phyloP scores from a whole-genome alignment of 2,113 vertebrate species.

The Corythornis madagascariensis region DNA sequence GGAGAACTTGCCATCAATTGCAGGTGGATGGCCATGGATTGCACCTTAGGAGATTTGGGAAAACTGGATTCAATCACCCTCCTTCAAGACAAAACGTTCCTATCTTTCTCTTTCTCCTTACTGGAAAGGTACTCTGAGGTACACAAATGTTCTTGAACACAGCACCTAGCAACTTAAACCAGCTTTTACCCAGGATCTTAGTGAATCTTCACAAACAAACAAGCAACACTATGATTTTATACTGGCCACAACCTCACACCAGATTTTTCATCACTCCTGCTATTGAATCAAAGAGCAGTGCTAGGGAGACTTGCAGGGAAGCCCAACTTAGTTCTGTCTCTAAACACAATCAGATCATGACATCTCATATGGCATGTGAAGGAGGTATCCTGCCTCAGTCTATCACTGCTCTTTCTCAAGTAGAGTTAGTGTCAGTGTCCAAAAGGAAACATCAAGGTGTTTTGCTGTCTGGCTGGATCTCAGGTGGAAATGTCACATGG shows the following conservation, averaged over 20 bases:
- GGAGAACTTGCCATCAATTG: background rate
- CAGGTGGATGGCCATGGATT: background rate
- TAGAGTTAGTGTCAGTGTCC: background rate
- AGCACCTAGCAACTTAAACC: background rate
- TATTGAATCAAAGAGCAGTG: background rate
- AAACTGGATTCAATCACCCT: background rate
- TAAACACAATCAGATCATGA: background rate
- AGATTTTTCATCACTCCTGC: background rate
- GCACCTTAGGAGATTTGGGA: fast-evolving
- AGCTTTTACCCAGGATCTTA: background rate
- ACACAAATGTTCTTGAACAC: background rate
- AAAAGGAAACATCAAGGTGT: background rate
- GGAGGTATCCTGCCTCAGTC: background rate
- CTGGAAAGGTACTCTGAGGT: background rate
- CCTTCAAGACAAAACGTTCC: background rate
- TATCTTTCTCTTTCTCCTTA: background rate
- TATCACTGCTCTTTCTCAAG: background rate
- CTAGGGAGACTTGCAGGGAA: background rate
- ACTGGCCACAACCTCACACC: background rate
- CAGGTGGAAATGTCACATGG: background rate
- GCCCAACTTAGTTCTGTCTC: background rate
- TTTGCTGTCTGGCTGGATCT: background rate
- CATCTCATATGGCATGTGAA: fast-evolving
- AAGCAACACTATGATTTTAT: background rate
- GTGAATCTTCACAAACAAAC: background rate